A percentile compares a stretch with the other conserved stretches of the same genome.
These are phyloP conservation scores for Nomada flava DNA, from an alignment of 2,888 invertebrate species.

Conservation along the genomic window DNA sequence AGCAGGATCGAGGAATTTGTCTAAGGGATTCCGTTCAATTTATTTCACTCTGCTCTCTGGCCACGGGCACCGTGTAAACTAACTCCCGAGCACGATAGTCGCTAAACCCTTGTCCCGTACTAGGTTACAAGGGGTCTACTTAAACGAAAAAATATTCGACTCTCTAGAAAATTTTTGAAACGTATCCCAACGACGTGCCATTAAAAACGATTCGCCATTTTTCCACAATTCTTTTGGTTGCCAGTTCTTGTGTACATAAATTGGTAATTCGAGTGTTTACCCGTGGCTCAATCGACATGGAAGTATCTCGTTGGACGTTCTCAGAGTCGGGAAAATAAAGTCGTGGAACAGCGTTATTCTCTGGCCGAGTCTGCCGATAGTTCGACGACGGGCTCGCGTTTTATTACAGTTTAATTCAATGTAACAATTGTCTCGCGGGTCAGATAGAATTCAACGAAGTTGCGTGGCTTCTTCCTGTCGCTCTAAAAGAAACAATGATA, in stretches of 20 bases:
- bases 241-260: neutral
- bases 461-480: slow-evolving; percentile 40
- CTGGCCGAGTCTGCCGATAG: neutral
- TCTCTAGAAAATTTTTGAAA: neutral
- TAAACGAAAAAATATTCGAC: neutral
- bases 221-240: neutral
- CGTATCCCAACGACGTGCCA: neutral
- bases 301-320: slow-evolving; percentile 35
- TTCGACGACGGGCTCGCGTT: slow-evolving; percentile 7
- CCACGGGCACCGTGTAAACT: slow-evolving; percentile 32
- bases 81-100: neutral
- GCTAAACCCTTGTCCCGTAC: slow-evolving; percentile 1
- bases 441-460: slow-evolving; percentile 46
- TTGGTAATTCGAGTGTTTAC: neutral
- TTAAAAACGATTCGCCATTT: neutral
- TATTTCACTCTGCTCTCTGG: slow-evolving; percentile 39
- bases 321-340: slow-evolving; percentile 14
- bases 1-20: slow-evolving; percentile 62
- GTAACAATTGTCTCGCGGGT: slow-evolving; percentile 56
- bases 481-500: slow-evolving; percentile 59
- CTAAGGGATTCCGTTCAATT: slow-evolving; percentile 60
- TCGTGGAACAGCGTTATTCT: slow-evolving; percentile 10
- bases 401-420: slow-evolving; percentile 69
- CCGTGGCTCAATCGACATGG: neutral
- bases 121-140: neutral